Evolutionary conservation across 2,888 invertebrate species (phyloP).

Genomic region (Agonopterix heracliana): DNA sequence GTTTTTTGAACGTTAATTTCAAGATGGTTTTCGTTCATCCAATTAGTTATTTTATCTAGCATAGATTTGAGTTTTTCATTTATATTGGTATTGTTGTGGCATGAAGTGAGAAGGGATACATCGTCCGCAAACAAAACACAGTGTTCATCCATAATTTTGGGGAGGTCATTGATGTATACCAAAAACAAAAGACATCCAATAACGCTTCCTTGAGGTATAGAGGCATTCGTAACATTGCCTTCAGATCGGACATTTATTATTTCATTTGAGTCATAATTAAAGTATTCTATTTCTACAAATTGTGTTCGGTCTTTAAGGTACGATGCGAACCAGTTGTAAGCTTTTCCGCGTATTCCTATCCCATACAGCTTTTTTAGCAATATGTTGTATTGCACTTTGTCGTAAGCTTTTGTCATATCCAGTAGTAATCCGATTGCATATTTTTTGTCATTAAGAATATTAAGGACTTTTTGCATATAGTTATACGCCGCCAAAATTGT

Average conservation of each 20-base stretch:
- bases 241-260: conserved; percentile 3
- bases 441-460: not conserved
- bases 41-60: not conserved
- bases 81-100: not conserved
- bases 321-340: conserved; percentile 10
- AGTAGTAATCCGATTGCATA: not conserved
- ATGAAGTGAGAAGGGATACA: not conserved
- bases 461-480: not conserved
- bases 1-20: conserved; percentile 2
- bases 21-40: conserved; percentile 2
- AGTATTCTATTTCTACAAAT: too few species aligned
- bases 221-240: not conserved
- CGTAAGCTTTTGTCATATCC: not conserved
- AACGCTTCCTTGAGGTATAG: conserved; percentile 9
- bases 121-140: too few species aligned
- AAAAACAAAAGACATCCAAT: conserved; percentile 8
- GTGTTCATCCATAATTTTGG: too few species aligned
- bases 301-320: conserved; percentile 7
- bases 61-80: not conserved
- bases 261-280: conserved; percentile 1
- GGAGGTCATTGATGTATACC: too few species aligned
- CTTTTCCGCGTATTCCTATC: conserved; percentile 10
- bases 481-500: not conserved
- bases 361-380: conserved; percentile 7
- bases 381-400: conserved; percentile 7